Conservation (phyloP, 92 coral and sea anemone genomes). For the Ricordea florida region DNA sequence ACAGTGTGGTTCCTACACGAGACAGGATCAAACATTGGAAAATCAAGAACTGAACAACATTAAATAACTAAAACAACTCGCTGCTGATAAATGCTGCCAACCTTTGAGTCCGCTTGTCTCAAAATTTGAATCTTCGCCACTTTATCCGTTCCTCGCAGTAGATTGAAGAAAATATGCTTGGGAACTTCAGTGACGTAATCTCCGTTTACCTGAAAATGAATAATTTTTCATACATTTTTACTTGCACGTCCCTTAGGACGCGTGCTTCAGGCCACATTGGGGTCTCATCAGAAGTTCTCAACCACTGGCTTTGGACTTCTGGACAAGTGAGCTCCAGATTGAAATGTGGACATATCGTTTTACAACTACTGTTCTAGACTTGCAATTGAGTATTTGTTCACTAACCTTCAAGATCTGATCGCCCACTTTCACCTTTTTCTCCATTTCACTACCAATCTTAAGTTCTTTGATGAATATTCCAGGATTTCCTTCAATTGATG, state of each 20-base stretch:
- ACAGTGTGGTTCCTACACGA: no score
- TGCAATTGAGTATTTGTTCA: neutral
- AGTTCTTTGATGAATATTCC: slow-evolving; percentile 48
- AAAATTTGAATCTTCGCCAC: slow-evolving; percentile 42
- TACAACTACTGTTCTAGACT: no score
- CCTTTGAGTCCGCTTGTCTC: slow-evolving; percentile 44
- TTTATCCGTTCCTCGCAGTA: slow-evolving; percentile 70
- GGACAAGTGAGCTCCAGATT: no score
- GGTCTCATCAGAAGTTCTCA: no score
- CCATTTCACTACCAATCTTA: slow-evolving; percentile 8
- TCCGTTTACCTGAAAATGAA: slow-evolving; percentile 61
- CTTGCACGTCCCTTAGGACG: no score
- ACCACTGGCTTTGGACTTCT: no score
- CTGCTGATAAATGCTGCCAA: neutral
- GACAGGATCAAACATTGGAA: no score
- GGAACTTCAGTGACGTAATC: slow-evolving; percentile 72
- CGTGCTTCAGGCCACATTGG: no score
- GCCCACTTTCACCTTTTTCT: slow-evolving; percentile 33
- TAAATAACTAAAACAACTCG: no score
- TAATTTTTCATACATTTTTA: no score
- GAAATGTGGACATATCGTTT: no score
- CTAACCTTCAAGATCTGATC: slow-evolving; percentile 28
- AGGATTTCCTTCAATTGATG: slow-evolving; percentile 12
- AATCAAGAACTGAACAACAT: no score
- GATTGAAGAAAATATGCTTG: slow-evolving; percentile 52